A percentile compares a stretch with the other conserved stretches of the same genome.
These are phyloP conservation scores for Solen grandis DNA, from an alignment of 1,140 invertebrate genomes.

Conservation along the genomic window DNA sequence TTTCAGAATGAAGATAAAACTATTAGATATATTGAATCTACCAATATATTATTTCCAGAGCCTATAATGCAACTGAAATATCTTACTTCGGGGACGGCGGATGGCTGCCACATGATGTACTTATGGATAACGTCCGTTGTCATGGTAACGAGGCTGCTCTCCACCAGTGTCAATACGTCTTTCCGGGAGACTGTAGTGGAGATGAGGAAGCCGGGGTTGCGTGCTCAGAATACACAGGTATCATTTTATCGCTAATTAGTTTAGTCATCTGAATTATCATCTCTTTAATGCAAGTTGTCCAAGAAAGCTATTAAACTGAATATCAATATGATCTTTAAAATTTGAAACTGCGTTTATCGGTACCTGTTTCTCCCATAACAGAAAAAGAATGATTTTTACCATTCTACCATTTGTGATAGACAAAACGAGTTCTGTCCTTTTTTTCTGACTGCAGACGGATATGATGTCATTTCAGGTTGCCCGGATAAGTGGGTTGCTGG, in stretches of 20 bases:
- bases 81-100: slow-evolving; percentile 16
- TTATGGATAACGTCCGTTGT: slow-evolving; percentile 88
- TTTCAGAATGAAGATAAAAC: too few species aligned
- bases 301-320: background rate
- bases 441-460: too few species aligned
- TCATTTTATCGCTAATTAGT: background rate
- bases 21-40: too few species aligned
- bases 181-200: slow-evolving; percentile 86
- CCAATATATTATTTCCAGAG: too few species aligned
- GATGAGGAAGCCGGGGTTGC: slow-evolving; percentile 83
- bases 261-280: background rate
- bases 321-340: background rate
- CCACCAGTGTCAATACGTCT: slow-evolving; percentile 86
- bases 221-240: slow-evolving; percentile 66
- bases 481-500: slow-evolving; percentile 64
- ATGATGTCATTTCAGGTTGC: slow-evolving; percentile 42
- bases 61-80: background rate
- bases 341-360: background rate
- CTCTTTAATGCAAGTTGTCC: background rate
- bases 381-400: background rate
- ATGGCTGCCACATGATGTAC: slow-evolving; percentile 32
- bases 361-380: background rate
- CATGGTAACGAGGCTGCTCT: slow-evolving; percentile 86
- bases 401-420: background rate
- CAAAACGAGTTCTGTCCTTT: background rate